A percentile compares a stretch with the other conserved stretches of the same genome.
phyloP scores from a whole-genome alignment of 2,888 invertebrate genomes.

The Aphrophora alni region DNA sequence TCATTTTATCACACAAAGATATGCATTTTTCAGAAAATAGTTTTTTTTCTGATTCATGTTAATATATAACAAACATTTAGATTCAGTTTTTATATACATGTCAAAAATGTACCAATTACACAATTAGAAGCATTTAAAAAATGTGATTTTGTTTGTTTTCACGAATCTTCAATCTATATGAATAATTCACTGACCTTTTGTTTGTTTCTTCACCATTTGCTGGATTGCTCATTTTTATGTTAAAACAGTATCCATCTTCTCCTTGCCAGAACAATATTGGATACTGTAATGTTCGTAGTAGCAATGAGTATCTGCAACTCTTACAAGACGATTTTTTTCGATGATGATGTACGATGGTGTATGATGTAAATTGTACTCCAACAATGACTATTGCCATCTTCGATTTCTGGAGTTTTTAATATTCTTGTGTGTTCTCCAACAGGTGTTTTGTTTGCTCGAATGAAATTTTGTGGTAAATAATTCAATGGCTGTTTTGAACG shows the following conservation, averaged over 20 bases:
- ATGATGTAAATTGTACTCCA: constrained; percentile 7
- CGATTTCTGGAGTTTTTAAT: background rate
- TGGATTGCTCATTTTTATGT: background rate
- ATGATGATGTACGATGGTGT: background rate
- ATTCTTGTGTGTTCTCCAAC: background rate
- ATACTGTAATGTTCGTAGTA: background rate
- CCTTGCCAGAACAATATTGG: constrained; percentile 9
- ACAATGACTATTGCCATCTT: constrained; percentile 24
- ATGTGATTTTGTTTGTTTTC: constrained; percentile 28
- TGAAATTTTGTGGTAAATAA: background rate
- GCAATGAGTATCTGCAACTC: background rate
- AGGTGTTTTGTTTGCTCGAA: background rate
- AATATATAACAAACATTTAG: constrained; percentile 52
- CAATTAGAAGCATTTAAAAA: constrained; percentile 28
- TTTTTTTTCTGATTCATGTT: constrained; percentile 52
- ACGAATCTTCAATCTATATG: constrained; percentile 25
- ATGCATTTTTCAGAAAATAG: constrained; percentile 51
- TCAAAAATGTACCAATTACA: constrained; percentile 55
- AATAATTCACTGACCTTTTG: constrained; percentile 39
- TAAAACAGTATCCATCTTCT: constrained; percentile 11
- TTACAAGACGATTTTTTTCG: background rate
- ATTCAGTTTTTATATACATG: constrained; percentile 55
- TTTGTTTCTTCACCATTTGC: background rate
- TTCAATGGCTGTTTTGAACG: background rate
- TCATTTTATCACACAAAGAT: constrained; percentile 54